Conservation (phyloP, 2,797 vertebrate species). For the Eurystomus glaucurus region DNA sequence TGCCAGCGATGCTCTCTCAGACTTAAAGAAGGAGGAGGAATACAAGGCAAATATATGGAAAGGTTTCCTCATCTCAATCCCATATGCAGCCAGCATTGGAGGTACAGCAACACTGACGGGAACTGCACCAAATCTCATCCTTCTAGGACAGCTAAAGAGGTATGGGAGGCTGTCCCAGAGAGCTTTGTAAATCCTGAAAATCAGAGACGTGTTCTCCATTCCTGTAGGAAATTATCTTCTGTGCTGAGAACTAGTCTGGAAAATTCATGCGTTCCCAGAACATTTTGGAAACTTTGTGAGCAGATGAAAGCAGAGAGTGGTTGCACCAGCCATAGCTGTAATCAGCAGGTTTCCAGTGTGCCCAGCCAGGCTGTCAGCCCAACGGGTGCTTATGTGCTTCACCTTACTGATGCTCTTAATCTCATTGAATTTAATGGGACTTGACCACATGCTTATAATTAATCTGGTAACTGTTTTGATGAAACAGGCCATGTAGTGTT, state of each 20-base stretch:
- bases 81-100: slow-evolving; percentile 95
- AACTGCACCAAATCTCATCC: slow-evolving; percentile 95
- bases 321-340: neutral
- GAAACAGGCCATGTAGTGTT: neutral
- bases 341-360: neutral
- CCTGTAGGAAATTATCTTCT: neutral
- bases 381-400: neutral
- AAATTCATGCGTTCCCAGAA: neutral
- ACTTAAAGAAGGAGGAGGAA: slow-evolving; percentile 86
- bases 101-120: slow-evolving; percentile 96
- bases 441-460: neutral
- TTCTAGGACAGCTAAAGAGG: slow-evolving; percentile 96
- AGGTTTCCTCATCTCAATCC: slow-evolving; percentile 96
- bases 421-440: neutral
- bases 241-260: neutral
- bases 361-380: neutral
- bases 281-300: neutral
- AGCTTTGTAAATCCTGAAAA: neutral
- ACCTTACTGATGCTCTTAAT: neutral
- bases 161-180: slow-evolving; percentile 55
- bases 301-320: neutral
- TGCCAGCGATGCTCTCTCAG: slow-evolving; percentile 72
- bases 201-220: neutral
- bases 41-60: slow-evolving; percentile 95
- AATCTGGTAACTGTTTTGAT: neutral